Evolutionary conservation across 2,797 vertebrate species (phyloP).

Genomic region (Scomberomorus guttatus): DNA sequence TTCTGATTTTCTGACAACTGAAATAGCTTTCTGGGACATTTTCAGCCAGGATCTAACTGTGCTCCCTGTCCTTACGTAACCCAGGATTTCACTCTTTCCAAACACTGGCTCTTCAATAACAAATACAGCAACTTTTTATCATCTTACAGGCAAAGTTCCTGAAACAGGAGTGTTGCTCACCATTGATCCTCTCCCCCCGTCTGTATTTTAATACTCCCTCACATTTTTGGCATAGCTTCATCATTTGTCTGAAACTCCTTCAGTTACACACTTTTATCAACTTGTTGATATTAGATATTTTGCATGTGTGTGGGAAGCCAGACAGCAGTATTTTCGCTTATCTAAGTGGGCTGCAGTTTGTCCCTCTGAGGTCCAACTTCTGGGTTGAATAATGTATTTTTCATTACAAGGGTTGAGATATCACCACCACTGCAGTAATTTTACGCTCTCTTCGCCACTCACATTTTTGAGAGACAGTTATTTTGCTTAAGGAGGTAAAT

Average conservation of each 20-base stretch:
- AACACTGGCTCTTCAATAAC: conserved; percentile 35
- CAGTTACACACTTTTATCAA: conserved; percentile 10
- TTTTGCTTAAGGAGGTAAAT: conserved; percentile 16
- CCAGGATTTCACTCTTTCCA: conserved; percentile 30
- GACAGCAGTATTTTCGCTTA: conserved; percentile 10
- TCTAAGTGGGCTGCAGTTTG: conserved; percentile 14
- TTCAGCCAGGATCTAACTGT: conserved; percentile 27
- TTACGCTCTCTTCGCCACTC: conserved; percentile 5
- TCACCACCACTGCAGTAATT: conserved; percentile 9
- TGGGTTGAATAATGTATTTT: conserved; percentile 3
- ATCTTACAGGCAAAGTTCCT: conserved; percentile 24
- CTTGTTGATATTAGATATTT: conserved; percentile 13
- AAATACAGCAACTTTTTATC: conserved; percentile 24
- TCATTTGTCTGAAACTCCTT: background rate
- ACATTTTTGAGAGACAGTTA: conserved; percentile 19
- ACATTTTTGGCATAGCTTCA: conserved; percentile 5
- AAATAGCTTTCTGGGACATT: conserved; percentile 31
- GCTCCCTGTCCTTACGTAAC: conserved; percentile 48
- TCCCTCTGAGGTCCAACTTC: conserved; percentile 12
- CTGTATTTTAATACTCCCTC: conserved; percentile 18
- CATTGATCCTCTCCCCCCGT: conserved; percentile 7
- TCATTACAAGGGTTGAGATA: conserved; percentile 11
- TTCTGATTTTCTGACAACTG: conserved; percentile 27
- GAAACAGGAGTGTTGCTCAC: conserved; percentile 40
- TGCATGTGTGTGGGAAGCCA: background rate